A percentile compares a stretch with the other conserved stretches of the same genome.
Conservation (phyloP, 2,797 vertebrate species). For the Balearica regulorum region DNA sequence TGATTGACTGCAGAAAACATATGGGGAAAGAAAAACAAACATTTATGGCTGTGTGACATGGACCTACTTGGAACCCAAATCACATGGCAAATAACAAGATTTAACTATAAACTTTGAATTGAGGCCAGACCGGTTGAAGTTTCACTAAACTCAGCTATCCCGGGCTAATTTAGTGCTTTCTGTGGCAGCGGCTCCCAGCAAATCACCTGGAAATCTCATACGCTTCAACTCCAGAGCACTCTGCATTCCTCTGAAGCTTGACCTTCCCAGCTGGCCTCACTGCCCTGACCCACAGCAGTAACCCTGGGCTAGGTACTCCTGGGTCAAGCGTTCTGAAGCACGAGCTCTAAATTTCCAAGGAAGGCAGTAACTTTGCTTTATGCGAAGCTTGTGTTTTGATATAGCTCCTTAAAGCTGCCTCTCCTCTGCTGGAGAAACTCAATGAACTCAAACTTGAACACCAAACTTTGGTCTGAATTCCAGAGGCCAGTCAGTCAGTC, state of each 20-base stretch:
- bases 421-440: not conserved
- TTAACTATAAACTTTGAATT: not conserved
- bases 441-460: not conserved
- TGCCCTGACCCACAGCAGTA: not conserved
- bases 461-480: not conserved
- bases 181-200: not conserved
- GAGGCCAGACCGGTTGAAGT: not conserved
- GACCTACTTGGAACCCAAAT: not conserved
- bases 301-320: not conserved
- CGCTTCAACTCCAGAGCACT: not conserved
- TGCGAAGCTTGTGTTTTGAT: not conserved
- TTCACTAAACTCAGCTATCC: not conserved
- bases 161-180: not conserved
- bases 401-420: not conserved
- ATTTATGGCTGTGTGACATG: fast-evolving
- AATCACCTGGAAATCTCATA: slow-evolving; percentile 11
- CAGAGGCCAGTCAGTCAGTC: not conserved
- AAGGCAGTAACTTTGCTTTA: not conserved
- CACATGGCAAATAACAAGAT: not conserved
- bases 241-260: not conserved
- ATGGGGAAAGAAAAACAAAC: not conserved
- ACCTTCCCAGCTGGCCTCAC: not conserved
- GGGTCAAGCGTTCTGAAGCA: not conserved
- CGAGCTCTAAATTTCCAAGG: not conserved
- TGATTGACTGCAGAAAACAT: not conserved